Percentiles rank a stretch among this genome's conserved stretches.
These are phyloP conservation scores for Momotus momota DNA, from an alignment of 2,797 vertebrate genomes.

Conservation along the genomic window DNA sequence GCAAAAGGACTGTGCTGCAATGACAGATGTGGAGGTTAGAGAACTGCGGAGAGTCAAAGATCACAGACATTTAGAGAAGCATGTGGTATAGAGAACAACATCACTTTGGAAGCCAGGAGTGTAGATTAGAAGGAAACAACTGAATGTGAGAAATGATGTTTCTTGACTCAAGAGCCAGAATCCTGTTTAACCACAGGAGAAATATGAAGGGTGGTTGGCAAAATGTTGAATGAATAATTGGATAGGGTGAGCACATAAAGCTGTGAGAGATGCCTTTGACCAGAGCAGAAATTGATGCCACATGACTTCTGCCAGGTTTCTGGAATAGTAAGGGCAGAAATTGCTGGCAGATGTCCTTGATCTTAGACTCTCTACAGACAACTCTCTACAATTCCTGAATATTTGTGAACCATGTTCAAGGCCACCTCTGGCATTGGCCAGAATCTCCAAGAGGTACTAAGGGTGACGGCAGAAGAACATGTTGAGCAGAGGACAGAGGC, in stretches of 20 bases:
- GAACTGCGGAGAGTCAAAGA: neutral
- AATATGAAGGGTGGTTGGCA: neutral
- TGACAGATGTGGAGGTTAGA: neutral
- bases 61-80: neutral
- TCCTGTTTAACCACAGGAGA: neutral
- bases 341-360: neutral
- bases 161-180: neutral
- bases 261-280: neutral
- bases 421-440: neutral
- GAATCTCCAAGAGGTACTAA: neutral
- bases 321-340: neutral
- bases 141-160: neutral
- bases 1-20: neutral
- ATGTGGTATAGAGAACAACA: neutral
- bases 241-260: neutral
- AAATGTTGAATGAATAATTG: neutral
- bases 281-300: neutral
- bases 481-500: neutral
- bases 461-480: neutral
- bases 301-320: neutral
- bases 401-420: neutral
- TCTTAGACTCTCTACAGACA: neutral
- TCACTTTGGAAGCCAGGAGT: neutral
- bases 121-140: neutral
- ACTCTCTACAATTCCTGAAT: neutral